phyloP scores from a whole-genome alignment of 2,113 vertebrate genomes.

The Gopherus evgoodei region DNA sequence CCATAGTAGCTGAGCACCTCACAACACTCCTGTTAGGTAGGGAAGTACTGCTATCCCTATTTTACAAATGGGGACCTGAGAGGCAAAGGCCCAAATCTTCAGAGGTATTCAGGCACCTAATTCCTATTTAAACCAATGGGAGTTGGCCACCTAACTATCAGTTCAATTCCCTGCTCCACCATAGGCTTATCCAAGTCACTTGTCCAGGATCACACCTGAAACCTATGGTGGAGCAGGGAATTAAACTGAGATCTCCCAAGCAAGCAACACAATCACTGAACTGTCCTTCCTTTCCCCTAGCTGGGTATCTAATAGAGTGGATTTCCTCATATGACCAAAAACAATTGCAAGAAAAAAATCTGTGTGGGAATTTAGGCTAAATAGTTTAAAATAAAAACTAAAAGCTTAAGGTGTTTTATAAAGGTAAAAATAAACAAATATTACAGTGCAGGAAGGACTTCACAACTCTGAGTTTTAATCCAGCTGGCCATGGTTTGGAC shows the following conservation, averaged over 20 bases:
- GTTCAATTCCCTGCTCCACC: too few relatives aligned
- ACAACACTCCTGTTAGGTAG: not conserved
- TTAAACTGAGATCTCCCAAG: not conserved
- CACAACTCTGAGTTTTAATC: not conserved
- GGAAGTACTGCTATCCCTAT: not conserved
- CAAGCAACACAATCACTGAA: not conserved
- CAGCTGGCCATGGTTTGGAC: not conserved
- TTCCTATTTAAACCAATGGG: not conserved
- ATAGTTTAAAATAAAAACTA: not conserved
- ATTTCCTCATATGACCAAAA: not conserved
- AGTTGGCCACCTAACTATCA: not conserved
- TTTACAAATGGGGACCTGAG: not conserved
- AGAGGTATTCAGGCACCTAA: not conserved
- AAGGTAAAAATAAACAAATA: constrained; percentile 36
- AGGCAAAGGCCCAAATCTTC: not conserved
- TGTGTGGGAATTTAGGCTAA: not conserved
- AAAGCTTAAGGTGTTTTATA: not conserved
- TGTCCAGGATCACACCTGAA: not conserved
- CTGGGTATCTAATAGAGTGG: not conserved
- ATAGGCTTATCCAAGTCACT: not conserved
- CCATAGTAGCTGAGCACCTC: not conserved
- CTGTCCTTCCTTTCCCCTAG: not conserved
- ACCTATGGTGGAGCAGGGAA: not conserved
- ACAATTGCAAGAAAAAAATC: constrained; percentile 18
- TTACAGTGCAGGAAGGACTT: not conserved